Evolutionary conservation across 2,797 vertebrate genomes (phyloP), one percentile per base, ranked within the genome.

Genomic region (Malurus splendens): DNA sequence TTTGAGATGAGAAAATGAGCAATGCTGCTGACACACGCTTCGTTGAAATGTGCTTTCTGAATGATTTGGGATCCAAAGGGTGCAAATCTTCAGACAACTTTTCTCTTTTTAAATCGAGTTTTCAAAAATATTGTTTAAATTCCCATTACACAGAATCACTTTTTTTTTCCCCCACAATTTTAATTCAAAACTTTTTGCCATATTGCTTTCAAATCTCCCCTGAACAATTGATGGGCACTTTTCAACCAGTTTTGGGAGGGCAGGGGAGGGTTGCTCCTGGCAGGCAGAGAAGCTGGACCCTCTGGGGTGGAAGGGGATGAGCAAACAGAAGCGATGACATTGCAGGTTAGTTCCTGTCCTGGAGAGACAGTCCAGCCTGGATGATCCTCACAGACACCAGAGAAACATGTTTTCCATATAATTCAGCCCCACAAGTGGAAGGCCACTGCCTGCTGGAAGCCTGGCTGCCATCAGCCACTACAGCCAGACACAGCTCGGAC

Each of bases 11-110:
- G 60, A 86, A 86, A 93, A 89, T 79, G 77, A 75, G 30, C 20
- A 90, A 86, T 33, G 83, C 67, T 64, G 82, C 82, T 76, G 74
- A 73, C 38, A 81, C 7, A 2, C 0, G 17, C 77, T 84, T 60
- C 0, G 24, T 92, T 90, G 89, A 94, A 94, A 93, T 67, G 87
- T 93, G 93, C 92, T 89, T 88, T 92, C 48, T 61, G 68, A 88
- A 64, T 4, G 23, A 73, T 65, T 82, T 30, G 10, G 39, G n/a
- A 73, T 78, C 57, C 12, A 55, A 78, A 82, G 44, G 44, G 28
- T 33, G 41, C 45, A 41, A 32, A 60, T 14, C 72, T 77, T 60
- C 24, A 74, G 44, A 41, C 0, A 8, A 8, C 7, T 55, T 45
- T 70, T 59, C 30, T 79, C 33, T 62, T 82, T 61, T 61, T 2